Conservation (phyloP, 2,888 invertebrate species). For the Notocelia uddmanniana region DNA sequence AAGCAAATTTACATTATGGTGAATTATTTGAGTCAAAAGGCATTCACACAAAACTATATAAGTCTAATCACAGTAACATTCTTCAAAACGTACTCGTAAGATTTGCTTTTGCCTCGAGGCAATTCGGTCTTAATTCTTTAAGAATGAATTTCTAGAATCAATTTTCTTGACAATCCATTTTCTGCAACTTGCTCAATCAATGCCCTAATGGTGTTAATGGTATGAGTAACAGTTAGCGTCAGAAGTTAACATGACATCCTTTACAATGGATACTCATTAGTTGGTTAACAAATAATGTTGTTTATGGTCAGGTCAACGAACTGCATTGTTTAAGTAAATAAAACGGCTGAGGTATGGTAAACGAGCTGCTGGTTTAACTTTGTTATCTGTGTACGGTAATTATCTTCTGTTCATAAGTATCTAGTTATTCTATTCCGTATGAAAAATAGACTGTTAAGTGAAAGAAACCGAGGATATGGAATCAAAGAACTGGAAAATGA, state of each 20-base stretch:
- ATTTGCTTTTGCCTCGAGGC: not conserved
- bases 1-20: not conserved
- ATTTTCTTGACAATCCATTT: conserved; percentile 24
- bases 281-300: conserved; percentile 25
- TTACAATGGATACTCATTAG: conserved; percentile 43
- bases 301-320: conserved; percentile 41
- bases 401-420: not conserved
- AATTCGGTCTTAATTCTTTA: not conserved
- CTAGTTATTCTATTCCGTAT: too few species aligned
- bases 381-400: conserved; percentile 7
- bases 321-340: conserved; percentile 26
- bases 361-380: conserved; percentile 10
- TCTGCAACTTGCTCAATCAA: conserved; percentile 22
- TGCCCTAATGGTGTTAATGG: conserved; percentile 30
- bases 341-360: conserved; percentile 13
- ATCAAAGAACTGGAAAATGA: too few species aligned
- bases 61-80: not conserved
- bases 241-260: conserved; percentile 37
- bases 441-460: not conserved
- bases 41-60: not conserved
- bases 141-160: too few species aligned
- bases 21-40: not conserved
- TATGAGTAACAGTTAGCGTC: conserved; percentile 35
- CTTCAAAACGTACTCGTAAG: not conserved
- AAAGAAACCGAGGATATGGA: not conserved